A percentile compares a stretch with the other conserved stretches of the same genome.
These are phyloP conservation scores for Coleophora flavipennella DNA, from an alignment of 2,888 invertebrate genomes.

Conservation along the genomic window DNA sequence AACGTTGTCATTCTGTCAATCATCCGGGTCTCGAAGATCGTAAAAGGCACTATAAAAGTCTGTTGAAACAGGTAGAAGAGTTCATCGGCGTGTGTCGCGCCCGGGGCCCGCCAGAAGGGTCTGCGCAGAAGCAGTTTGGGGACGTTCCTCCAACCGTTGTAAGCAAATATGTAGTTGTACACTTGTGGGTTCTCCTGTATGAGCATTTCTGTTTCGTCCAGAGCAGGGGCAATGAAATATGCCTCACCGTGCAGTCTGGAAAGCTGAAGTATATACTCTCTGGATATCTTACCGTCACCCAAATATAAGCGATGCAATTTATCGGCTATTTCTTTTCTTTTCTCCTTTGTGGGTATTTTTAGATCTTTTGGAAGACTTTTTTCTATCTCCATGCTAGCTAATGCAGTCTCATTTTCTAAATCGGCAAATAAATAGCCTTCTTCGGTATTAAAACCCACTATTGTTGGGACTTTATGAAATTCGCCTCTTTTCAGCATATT, in stretches of 20 bases:
- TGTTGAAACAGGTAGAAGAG: constrained; percentile 43
- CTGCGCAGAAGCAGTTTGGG: constrained; percentile 24
- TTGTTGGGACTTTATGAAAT: constrained; percentile 48
- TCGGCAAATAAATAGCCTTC: constrained; percentile 43
- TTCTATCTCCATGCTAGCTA: constrained; percentile 31
- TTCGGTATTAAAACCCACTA: constrained; percentile 39
- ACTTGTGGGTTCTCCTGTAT: constrained; percentile 32
- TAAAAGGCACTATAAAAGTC: constrained; percentile 23
- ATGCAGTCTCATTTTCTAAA: constrained; percentile 37
- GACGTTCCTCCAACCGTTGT: constrained; percentile 37
- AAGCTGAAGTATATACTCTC: constrained; percentile 30
- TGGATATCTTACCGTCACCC: constrained; percentile 33
- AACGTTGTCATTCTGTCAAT: constrained; percentile 40
- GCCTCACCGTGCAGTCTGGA: constrained; percentile 42
- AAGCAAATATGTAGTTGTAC: constrained; percentile 42
- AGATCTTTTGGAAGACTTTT: constrained; percentile 47
- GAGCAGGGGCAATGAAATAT: constrained; percentile 28
- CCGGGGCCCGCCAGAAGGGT: constrained; percentile 21
- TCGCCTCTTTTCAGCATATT: constrained; percentile 34
- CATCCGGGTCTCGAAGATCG: constrained; percentile 38
- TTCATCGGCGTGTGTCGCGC: constrained; percentile 51
- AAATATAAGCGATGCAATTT: constrained; percentile 47
- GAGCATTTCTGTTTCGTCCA: constrained; percentile 40
- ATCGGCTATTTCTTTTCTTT: constrained; percentile 24
- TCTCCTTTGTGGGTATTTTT: constrained; percentile 25